Percentiles rank a stretch among this genome's conserved stretches.
Evolutionary conservation across 2,888 invertebrate species (phyloP).

Genomic region (Phlogophora meticulosa): DNA sequence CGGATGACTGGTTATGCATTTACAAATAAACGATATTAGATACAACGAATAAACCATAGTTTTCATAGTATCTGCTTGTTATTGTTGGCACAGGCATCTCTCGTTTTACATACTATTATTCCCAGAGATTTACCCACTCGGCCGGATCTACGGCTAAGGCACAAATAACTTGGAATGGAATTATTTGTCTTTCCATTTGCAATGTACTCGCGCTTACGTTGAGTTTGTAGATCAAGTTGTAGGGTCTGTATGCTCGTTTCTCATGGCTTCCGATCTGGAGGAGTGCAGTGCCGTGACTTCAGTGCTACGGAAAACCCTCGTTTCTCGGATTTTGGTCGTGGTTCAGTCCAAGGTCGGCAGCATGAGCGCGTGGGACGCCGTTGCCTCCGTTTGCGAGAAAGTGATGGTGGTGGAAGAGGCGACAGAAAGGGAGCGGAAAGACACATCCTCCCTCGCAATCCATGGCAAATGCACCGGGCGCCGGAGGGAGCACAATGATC

Average conservation of each 20-base stretch:
- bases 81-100: constrained; percentile 67
- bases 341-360: too few relatives aligned
- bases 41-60: constrained; percentile 57
- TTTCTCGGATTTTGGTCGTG: too few relatives aligned
- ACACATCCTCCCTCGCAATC: too few relatives aligned
- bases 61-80: constrained; percentile 64
- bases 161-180: constrained; percentile 72
- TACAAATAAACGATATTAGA: constrained; percentile 36
- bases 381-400: too few relatives aligned
- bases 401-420: too few relatives aligned
- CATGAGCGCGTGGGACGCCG: too few relatives aligned
- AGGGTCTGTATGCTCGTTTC: constrained; percentile 62
- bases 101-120: constrained; percentile 71
- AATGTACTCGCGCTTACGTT: constrained; percentile 68
- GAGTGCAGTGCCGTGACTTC: too few relatives aligned
- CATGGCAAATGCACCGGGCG: too few relatives aligned
- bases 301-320: too few relatives aligned
- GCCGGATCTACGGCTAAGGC: constrained; percentile 60
- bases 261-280: constrained; percentile 1
- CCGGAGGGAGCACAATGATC: too few relatives aligned
- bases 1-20: too few relatives aligned
- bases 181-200: constrained; percentile 75
- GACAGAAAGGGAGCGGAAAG: too few relatives aligned
- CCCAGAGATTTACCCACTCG: constrained; percentile 47
- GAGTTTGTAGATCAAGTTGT: constrained; percentile 69